Evolutionary conservation across 1,140 invertebrate genomes (phyloP).

Genomic region (Diploscapter pachys): DNA sequence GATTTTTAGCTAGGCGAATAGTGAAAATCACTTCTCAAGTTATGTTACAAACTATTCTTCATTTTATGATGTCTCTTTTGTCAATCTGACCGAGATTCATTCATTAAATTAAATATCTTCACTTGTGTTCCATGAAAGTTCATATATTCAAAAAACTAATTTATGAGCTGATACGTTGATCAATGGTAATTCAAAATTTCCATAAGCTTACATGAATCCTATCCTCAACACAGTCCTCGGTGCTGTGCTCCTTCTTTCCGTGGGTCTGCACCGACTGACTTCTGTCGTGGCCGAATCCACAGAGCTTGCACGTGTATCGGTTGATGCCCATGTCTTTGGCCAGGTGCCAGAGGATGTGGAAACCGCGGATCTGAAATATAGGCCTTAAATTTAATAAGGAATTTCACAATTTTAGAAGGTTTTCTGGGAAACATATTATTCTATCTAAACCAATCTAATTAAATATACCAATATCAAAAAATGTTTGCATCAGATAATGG

Average conservation of each 20-base stretch:
- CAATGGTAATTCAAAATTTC: not conserved
- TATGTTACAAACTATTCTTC: too few species aligned
- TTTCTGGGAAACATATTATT: not conserved
- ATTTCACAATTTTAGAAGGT: not conserved
- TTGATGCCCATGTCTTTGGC: constrained; percentile 52
- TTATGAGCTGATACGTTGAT: too few species aligned
- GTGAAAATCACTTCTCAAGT: too few species aligned
- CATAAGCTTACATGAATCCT: constrained; percentile 24
- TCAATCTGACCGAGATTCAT: not conserved
- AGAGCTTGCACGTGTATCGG: constrained; percentile 49
- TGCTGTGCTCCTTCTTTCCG: constrained; percentile 47
- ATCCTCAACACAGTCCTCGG: constrained; percentile 43
- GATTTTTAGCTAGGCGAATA: too few species aligned
- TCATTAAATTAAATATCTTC: not conserved
- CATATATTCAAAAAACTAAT: too few species aligned
- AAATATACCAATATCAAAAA: too few species aligned
- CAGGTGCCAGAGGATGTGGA: constrained; percentile 54
- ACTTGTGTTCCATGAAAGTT: too few species aligned
- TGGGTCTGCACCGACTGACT: constrained; percentile 46
- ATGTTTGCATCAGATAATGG: too few species aligned
- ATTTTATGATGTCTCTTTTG: too few species aligned
- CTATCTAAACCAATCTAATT: too few species aligned
- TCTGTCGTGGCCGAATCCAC: constrained; percentile 52
- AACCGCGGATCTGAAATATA: constrained; percentile 46
- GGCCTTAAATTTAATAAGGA: not conserved